Evolutionary conservation across 2,888 invertebrate species (phyloP).

Genomic region (Microdon myrmicae): DNA sequence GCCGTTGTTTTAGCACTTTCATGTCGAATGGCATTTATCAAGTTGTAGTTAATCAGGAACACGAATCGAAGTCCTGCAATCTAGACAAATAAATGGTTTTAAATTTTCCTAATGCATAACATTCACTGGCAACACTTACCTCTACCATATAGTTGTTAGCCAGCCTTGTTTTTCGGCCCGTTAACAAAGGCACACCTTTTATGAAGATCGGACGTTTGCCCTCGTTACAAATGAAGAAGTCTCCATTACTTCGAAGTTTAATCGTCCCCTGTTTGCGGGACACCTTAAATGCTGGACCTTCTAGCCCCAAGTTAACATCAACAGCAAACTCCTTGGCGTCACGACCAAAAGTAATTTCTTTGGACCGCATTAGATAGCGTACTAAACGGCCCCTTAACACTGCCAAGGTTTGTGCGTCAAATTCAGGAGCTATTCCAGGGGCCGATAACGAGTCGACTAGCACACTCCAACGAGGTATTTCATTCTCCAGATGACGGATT

Average conservation of each 20-base stretch:
- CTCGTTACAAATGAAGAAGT: slow-evolving; percentile 94
- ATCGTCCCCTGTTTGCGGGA: slow-evolving; percentile 94
- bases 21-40: slow-evolving; percentile 88
- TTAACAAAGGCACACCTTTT: slow-evolving; percentile 89
- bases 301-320: slow-evolving; percentile 92
- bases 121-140: too few relatives aligned
- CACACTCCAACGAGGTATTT: slow-evolving; percentile 90
- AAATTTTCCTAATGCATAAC: slow-evolving; percentile 55
- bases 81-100: too few relatives aligned
- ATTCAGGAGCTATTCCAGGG: slow-evolving; percentile 80
- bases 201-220: slow-evolving; percentile 95
- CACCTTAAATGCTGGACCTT: slow-evolving; percentile 94
- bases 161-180: slow-evolving; percentile 88
- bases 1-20: slow-evolving; percentile 85
- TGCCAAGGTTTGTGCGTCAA: slow-evolving; percentile 93
- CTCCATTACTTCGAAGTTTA: slow-evolving; percentile 88
- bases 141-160: slow-evolving; percentile 95
- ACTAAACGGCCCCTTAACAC: slow-evolving; percentile 91
- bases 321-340: slow-evolving; percentile 88
- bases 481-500: slow-evolving; percentile 88
- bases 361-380: slow-evolving; percentile 91
- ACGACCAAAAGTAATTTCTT: slow-evolving; percentile 93
- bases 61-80: slow-evolving; percentile 92
- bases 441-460: slow-evolving; percentile 90
- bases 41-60: slow-evolving; percentile 91